These are phyloP conservation scores for Corythornis cristatus DNA, from an alignment of 2,113 vertebrate species.

Conservation along the genomic window DNA sequence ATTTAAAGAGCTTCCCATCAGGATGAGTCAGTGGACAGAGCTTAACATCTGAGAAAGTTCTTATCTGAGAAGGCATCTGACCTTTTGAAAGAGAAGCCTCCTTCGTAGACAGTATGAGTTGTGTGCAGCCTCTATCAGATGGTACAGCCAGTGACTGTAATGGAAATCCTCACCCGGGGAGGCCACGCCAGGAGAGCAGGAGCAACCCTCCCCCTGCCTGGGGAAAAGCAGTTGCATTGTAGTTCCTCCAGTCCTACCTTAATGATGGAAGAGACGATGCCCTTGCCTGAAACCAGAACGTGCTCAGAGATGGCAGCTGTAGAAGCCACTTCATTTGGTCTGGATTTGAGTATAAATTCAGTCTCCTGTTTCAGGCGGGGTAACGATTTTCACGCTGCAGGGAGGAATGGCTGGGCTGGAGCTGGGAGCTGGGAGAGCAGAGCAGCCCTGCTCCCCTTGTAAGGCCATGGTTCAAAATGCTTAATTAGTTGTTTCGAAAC, in stretches of 20 bases:
- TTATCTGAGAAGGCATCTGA: constrained; percentile 31
- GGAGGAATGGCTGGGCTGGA: background rate
- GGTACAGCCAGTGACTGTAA: background rate
- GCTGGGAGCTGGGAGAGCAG: background rate
- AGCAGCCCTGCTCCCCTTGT: background rate
- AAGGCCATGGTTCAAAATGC: constrained; percentile 12
- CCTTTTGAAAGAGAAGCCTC: constrained; percentile 24
- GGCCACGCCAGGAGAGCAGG: accelerated
- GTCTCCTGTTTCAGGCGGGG: background rate
- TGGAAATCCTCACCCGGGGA: background rate
- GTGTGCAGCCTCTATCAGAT: background rate
- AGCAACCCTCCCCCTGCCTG: background rate
- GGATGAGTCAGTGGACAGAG: constrained; percentile 16
- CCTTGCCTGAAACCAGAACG: background rate
- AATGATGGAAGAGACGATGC: background rate
- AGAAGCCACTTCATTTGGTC: constrained; percentile 8
- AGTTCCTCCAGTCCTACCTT: background rate
- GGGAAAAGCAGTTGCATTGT: background rate
- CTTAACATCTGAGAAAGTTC: constrained; percentile 6
- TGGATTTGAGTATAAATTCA: background rate
- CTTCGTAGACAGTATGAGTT: background rate
- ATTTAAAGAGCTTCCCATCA: constrained; percentile 16
- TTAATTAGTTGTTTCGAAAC: constrained; percentile 58
- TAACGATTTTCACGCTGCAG: background rate
- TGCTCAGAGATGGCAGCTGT: background rate